A percentile compares a stretch with the other conserved stretches of the same genome.
Conservation (phyloP, 2,797 vertebrate species). For the Bradypodion ventrale region DNA sequence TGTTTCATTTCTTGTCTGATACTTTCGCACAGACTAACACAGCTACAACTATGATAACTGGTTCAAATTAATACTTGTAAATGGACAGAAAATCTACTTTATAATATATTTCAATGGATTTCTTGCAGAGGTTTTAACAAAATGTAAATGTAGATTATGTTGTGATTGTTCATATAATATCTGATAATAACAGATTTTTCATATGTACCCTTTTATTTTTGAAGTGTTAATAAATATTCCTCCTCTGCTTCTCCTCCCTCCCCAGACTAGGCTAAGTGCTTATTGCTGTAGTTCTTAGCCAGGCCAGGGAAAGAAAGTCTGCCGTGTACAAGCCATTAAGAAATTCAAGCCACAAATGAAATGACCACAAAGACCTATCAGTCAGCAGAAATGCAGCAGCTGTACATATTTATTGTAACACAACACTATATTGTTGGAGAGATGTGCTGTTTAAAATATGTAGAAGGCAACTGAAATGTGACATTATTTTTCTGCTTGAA, state of each 20-base stretch:
- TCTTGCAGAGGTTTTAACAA: neutral
- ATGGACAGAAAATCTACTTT: neutral
- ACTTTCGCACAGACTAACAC: no score
- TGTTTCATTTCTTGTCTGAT: no score
- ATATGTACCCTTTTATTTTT: conserved; percentile 48
- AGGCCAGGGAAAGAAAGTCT: conserved; percentile 59
- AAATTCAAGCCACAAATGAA: conserved; percentile 78
- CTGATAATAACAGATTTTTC: conserved; percentile 22
- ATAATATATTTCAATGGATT: neutral
- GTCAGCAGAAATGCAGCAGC: conserved; percentile 76
- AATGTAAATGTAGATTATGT: conserved; percentile 1
- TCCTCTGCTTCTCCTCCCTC: conserved; percentile 33
- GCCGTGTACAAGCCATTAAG: conserved; percentile 73
- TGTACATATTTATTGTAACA: conserved; percentile 77
- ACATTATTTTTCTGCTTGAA: conserved; percentile 72
- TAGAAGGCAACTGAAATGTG: conserved; percentile 67
- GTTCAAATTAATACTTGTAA: conserved; percentile 19
- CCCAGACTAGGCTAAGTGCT: conserved; percentile 51
- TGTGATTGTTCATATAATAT: conserved; percentile 21
- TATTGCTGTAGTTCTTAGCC: conserved; percentile 69
- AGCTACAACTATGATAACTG: no score
- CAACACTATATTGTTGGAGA: conserved; percentile 74
- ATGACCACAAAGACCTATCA: conserved; percentile 80
- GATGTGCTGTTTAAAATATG: conserved; percentile 65
- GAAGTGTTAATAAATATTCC: conserved; percentile 42